phyloP scores from a whole-genome alignment of 2,797 vertebrate species.

The Leucoraja ocellata region DNA sequence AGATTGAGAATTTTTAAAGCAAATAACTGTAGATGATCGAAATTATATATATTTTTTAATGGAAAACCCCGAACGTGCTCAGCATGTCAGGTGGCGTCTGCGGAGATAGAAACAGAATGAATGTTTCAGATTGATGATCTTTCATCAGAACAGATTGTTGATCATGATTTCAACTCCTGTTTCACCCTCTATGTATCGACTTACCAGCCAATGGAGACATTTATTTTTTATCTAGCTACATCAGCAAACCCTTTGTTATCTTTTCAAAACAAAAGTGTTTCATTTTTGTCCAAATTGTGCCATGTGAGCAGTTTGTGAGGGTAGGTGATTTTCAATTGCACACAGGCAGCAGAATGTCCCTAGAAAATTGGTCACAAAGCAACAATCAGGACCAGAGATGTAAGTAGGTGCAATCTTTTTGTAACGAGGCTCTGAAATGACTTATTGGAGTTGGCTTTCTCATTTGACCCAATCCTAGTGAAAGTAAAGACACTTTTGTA shows the following conservation, averaged over 20 bases:
- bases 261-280: not conserved
- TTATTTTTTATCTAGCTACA: not conserved
- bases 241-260: not conserved
- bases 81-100: no score
- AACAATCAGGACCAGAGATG: not conserved
- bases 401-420: not conserved
- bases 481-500: no score
- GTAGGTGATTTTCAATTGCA: not conserved
- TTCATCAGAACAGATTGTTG: no score
- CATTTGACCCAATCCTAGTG: not conserved
- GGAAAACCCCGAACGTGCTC: no score
- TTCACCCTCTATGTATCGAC: not conserved
- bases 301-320: not conserved
- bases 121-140: no score
- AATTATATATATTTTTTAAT: no score
- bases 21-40: no score
- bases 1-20: no score
- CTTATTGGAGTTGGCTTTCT: not conserved
- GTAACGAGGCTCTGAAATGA: not conserved
- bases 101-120: no score
- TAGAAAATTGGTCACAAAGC: not conserved
- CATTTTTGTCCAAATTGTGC: not conserved
- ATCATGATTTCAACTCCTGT: no score
- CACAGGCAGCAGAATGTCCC: not conserved
- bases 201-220: not conserved